Evolutionary conservation across 2,888 invertebrate species (phyloP).

Genomic region (Pocota personata): DNA sequence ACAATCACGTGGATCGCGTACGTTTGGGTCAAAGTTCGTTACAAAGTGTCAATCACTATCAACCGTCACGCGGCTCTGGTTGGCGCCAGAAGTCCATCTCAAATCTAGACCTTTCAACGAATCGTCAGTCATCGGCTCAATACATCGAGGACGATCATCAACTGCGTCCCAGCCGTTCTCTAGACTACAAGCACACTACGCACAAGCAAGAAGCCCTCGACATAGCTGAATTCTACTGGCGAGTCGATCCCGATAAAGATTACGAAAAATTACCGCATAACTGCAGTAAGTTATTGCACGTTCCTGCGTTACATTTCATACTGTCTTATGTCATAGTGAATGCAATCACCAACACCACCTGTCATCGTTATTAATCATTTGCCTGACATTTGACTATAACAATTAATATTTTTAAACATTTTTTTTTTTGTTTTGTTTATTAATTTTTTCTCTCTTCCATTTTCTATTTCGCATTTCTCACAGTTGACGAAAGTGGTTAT

Average conservation of each 20-base stretch:
- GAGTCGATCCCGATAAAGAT: slow-evolving; percentile 80
- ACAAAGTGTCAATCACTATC: slow-evolving; percentile 76
- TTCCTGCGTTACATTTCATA: neutral
- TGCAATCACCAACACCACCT: slow-evolving; percentile 3
- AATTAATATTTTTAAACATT: slow-evolving; percentile 4
- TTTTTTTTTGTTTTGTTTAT: slow-evolving; percentile 17
- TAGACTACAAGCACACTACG: slow-evolving; percentile 80
- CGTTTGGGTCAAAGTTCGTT: slow-evolving; percentile 80
- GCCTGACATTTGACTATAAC: slow-evolving; percentile 13
- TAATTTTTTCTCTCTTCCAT: neutral
- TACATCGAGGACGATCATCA: slow-evolving; percentile 76
- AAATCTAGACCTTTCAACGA: slow-evolving; percentile 84
- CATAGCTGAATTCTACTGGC: slow-evolving; percentile 82
- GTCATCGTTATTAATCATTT: slow-evolving; percentile 29
- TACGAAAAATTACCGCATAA: slow-evolving; percentile 74
- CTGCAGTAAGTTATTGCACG: slow-evolving; percentile 55
- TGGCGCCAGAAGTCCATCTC: slow-evolving; percentile 83
- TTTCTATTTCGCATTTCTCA: slow-evolving; percentile 1
- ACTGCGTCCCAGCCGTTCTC: slow-evolving; percentile 80
- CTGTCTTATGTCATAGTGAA: neutral
- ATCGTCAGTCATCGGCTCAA: slow-evolving; percentile 78
- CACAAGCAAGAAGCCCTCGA: slow-evolving; percentile 80
- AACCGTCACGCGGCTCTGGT: slow-evolving; percentile 81
- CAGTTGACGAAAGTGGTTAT: slow-evolving; percentile 77
- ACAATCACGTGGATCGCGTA: slow-evolving; percentile 83